Conservation (phyloP, 2,888 invertebrate species). For the Drosophila parthenogenetica region DNA sequence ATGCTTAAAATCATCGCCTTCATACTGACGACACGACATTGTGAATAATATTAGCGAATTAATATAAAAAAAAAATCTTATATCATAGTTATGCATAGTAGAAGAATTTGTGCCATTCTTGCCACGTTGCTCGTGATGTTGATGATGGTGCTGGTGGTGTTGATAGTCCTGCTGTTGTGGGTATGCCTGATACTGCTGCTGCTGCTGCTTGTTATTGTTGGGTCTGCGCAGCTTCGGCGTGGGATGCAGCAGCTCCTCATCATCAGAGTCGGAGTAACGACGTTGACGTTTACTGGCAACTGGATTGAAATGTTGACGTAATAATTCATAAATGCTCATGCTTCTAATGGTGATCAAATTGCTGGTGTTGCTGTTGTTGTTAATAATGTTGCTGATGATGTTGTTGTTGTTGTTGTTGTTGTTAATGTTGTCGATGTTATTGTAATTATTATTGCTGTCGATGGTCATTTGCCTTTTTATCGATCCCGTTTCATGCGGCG, state of each 20-base stretch:
- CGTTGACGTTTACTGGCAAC: conserved; percentile 54
- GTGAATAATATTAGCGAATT: conserved; percentile 80
- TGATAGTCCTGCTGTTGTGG: conserved; percentile 14
- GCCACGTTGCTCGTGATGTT: conserved; percentile 24
- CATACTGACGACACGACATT: conserved; percentile 73
- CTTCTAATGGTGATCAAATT: conserved; percentile 52
- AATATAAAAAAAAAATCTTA: conserved; percentile 82
- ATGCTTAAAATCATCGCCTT: conserved; percentile 75
- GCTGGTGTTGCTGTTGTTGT: conserved; percentile 33
- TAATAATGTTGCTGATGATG: conserved; percentile 21
- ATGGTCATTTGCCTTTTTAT: conserved; percentile 53
- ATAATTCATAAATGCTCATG: conserved; percentile 67
- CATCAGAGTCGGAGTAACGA: conserved; percentile 30
- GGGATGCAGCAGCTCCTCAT: conserved; percentile 31
- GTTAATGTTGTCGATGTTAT: conserved; percentile 12
- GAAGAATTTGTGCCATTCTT: conserved; percentile 42
- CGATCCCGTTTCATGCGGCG: conserved; percentile 61
- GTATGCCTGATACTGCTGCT: conserved; percentile 4
- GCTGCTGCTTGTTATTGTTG: conserved; percentile 42
- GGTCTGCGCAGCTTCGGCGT: conserved; percentile 55
- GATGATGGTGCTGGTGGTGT: conserved; percentile 8
- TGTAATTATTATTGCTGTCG: conserved; percentile 30
- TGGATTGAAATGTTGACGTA: conserved; percentile 49
- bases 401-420: conserved; percentile 16
- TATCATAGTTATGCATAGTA: conserved; percentile 63